Evolutionary conservation across 23 tunicate genomes (phyloP), one percentile per base, ranked within the genome.

Genomic region (Diplosoma virens): DNA sequence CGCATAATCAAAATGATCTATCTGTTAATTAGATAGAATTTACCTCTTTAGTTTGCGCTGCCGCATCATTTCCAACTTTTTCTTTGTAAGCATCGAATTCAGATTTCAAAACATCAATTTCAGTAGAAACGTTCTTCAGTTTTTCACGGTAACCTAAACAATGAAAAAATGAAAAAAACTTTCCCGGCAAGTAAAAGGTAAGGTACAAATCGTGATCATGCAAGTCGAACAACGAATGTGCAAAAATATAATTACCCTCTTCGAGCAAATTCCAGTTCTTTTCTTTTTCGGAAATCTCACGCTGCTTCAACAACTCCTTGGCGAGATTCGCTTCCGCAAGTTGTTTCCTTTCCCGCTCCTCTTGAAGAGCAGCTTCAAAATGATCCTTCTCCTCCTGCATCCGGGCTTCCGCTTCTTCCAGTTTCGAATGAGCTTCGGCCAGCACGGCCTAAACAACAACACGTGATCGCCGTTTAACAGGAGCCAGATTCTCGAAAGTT

Each of bases 321-420:
- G 87, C 84, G 20, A 89, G 73, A 30, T 58, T 68, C 16, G 71
- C 26, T 50, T 82, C 96, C 0, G 81, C 78, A 55, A 76, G 56
- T 76, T 36, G 61, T 41, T 79, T 90, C 56, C 82, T 79, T 46
- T 83, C 88, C 23, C 78, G 54, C 56, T 90, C 97, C 71, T 90
- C 90, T 74, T 67, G 73, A 1, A 90, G 72, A 33, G 82, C 79
- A 0, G 67, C 55, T 25, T 90, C 97, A 53, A 41, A 72, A 27
- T 86, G 58, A 66, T 90, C 90, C 63, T 84, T 90, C 37, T 90
- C 90, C 45, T 84, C 90, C 17, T 65, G 67, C 81, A 84, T 73
- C 50, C 83, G 50, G n/a, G 0, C 73, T 47, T 89, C 96, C 6
- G 84, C 84, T 4, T 82, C 88, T 48, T 89, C 68, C 59, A 89